Conservation (phyloP, 2,888 invertebrate genomes). For the Hipparchia semele region DNA sequence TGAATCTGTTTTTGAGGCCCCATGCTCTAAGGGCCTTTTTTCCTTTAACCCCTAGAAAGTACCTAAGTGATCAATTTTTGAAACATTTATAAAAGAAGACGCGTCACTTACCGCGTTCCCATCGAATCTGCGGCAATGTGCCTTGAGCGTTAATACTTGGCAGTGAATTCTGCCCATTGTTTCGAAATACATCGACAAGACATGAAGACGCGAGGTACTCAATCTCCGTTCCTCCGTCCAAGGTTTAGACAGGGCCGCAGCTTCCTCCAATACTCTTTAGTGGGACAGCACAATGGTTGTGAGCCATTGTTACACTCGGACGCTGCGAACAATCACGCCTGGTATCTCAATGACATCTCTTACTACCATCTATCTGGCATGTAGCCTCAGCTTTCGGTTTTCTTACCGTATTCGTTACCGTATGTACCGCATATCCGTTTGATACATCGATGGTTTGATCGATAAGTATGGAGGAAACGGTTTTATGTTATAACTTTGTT, state of each 20-base stretch:
- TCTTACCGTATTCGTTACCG: not conserved
- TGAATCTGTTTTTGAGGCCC: not conserved
- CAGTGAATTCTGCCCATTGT: slow-evolving; percentile 44
- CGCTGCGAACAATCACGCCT: slow-evolving; percentile 56
- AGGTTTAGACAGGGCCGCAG: slow-evolving; percentile 70
- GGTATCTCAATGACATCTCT: slow-evolving; percentile 78
- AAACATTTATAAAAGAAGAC: too few relatives aligned
- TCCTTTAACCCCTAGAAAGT: too few relatives aligned
- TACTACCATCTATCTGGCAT: slow-evolving; percentile 55
- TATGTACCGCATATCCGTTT: not conserved
- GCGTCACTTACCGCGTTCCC: too few relatives aligned
- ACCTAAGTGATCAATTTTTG: too few relatives aligned
- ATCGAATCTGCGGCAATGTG: not conserved
- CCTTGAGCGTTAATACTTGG: slow-evolving; percentile 29
- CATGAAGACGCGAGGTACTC: slow-evolving; percentile 42
- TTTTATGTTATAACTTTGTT: not conserved
- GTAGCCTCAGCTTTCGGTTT: slow-evolving; percentile 20
- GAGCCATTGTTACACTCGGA: slow-evolving; percentile 62
- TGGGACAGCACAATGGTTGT: slow-evolving; percentile 74
- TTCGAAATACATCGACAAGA: slow-evolving; percentile 41
- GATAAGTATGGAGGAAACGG: not conserved
- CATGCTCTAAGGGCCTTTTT: too few relatives aligned
- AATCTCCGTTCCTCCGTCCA: slow-evolving; percentile 67
- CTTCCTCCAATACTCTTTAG: slow-evolving; percentile 70
- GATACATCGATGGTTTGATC: not conserved